A percentile compares a stretch with the other conserved stretches of the same genome.
These are phyloP conservation scores for Zelleria hepariella DNA, from an alignment of 2,888 invertebrate genomes.

Conservation along the genomic window DNA sequence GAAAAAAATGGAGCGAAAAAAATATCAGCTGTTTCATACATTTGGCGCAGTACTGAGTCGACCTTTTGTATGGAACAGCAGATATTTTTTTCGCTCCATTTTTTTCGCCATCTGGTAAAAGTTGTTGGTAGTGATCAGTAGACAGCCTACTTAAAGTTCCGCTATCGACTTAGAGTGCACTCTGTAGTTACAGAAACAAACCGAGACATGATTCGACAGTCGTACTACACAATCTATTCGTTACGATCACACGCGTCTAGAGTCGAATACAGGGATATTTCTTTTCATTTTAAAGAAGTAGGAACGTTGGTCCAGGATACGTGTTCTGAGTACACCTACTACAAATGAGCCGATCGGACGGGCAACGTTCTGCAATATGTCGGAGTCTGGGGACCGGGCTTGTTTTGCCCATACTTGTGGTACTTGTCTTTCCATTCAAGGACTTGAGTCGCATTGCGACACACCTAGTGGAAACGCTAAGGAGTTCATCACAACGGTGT, in stretches of 20 bases:
- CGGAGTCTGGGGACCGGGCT: slow-evolving; percentile 29
- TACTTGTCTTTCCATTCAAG: slow-evolving; percentile 9
- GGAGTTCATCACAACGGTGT: background rate
- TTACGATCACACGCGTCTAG: background rate
- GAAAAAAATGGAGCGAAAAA: too few relatives aligned
- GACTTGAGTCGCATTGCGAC: slow-evolving; percentile 8
- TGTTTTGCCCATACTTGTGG: slow-evolving; percentile 42
- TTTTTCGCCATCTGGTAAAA: too few relatives aligned
- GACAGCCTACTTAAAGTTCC: too few relatives aligned
- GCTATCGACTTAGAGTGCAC: too few relatives aligned
- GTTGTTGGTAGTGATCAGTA: too few relatives aligned
- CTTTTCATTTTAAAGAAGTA: background rate
- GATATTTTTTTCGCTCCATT: too few relatives aligned
- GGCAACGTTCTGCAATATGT: slow-evolving; percentile 35
- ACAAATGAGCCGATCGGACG: slow-evolving; percentile 46
- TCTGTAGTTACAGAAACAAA: too few relatives aligned
- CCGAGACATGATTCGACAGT: slow-evolving; percentile 1
- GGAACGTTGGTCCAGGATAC: background rate
- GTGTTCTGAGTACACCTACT: slow-evolving; percentile 28
- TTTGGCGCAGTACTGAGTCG: too few relatives aligned
- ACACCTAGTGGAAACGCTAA: background rate
- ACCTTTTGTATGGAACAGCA: too few relatives aligned
- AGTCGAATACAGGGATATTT: background rate
- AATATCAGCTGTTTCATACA: too few relatives aligned
- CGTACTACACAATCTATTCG: background rate